Evolutionary conservation across 2,888 invertebrate genomes (phyloP), one percentile per base, ranked within the genome.

Genomic region (Plutella xylostella): DNA sequence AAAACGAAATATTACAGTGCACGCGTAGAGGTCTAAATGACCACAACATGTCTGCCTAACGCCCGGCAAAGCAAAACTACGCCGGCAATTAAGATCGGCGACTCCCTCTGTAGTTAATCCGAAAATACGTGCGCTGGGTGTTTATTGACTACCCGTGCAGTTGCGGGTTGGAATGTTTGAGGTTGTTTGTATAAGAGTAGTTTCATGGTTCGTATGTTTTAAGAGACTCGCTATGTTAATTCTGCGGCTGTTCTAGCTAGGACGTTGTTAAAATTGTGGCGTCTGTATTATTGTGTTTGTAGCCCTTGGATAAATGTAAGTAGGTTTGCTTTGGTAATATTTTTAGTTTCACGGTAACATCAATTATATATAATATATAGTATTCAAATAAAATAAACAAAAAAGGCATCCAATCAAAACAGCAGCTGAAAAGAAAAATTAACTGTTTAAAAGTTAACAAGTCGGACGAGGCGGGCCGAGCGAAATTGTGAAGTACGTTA

Each of bases 71-170:
- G 62, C 57, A 61, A 63, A 65, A 68, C 68, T 63, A 68, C 62
- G 67, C 57, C 61, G 62, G 68, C 77, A 80, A 80, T 82, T 82
- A 80, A 79, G 77, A 79, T 74, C 71, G 74, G 73, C 68, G 63
- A 71, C 72, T 73, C 76, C 75, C 77, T 68, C 65, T 65, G 65
- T 61, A 72, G 78, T 79, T 82, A 79, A 80, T 80, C 77, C 72
- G 65, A 72, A 78, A 75, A 75, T 80, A 82, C 82, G 79, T 82
- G 79, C 64, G 61, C 57, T 57, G 79, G 68, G 73, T 76, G 75
- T 77, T 80, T 80, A 83, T 80, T 69, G 74, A 72, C 73, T 74
- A 61, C 63, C 64, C 67, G 65, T 63, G 64, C 65, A 54, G 62
- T 69, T 62, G 60, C 35, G 58, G 57, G 54, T 54, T 54, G 54